phyloP scores from a whole-genome alignment of 2,888 invertebrate species.

The Harmothoe impar region DNA sequence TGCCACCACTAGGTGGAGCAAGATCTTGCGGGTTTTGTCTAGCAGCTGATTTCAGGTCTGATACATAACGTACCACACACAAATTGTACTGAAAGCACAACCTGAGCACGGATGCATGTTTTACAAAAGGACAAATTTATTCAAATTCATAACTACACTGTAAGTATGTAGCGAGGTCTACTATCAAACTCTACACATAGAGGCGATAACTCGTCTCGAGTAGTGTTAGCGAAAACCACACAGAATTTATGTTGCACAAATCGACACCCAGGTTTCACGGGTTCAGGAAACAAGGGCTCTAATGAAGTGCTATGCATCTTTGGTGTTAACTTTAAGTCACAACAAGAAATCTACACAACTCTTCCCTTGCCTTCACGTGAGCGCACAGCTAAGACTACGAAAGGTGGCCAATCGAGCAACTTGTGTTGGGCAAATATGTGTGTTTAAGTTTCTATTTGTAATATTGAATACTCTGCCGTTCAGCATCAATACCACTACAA shows the following conservation, averaged over 20 bases:
- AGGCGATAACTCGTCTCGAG: slow-evolving; percentile 58
- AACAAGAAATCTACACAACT: too few species aligned
- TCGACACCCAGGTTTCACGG: slow-evolving; percentile 69
- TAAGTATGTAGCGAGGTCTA: not conserved
- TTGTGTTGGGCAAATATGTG: too few species aligned
- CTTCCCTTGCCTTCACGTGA: too few species aligned
- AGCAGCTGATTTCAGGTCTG: not conserved
- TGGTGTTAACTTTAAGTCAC: too few species aligned
- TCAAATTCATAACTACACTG: too few species aligned
- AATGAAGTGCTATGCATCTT: slow-evolving; percentile 66
- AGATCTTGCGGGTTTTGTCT: slow-evolving; percentile 6
- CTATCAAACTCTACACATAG: slow-evolving; percentile 69
- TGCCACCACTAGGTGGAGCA: slow-evolving; percentile 18
- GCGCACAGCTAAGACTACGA: too few species aligned
- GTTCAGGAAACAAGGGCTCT: slow-evolving; percentile 66
- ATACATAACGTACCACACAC: not conserved
- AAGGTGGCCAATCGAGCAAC: too few species aligned
- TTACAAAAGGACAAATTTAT: too few species aligned
- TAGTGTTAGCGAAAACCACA: slow-evolving; percentile 68
- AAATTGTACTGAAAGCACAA: not conserved
- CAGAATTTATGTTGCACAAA: slow-evolving; percentile 66
- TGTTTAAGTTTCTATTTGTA: too few species aligned
- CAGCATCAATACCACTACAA: too few species aligned
- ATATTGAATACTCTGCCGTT: too few species aligned
- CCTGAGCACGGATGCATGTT: too few species aligned